phyloP scores from a whole-genome alignment of 2,113 vertebrate species.

The Oxyura jamaicensis region DNA sequence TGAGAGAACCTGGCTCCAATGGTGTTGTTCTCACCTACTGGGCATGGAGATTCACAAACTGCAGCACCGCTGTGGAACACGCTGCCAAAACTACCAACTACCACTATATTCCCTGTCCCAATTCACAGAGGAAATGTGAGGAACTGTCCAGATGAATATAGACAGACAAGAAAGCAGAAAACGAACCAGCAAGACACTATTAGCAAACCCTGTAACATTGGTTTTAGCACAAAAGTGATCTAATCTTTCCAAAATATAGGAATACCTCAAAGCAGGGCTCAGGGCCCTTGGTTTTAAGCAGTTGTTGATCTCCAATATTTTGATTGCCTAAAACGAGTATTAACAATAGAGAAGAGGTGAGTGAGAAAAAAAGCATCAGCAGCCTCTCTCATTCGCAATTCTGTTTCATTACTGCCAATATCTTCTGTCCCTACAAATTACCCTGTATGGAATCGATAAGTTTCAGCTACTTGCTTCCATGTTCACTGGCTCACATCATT shows the following conservation, averaged over 20 bases:
- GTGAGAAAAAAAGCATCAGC: not conserved
- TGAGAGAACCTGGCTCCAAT: not conserved
- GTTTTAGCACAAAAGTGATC: not conserved
- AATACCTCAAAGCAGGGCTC: not conserved
- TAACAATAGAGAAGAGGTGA: not conserved
- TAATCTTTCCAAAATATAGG: not conserved
- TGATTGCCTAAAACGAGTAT: not conserved
- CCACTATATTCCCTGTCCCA: not conserved
- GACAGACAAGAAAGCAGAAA: not conserved
- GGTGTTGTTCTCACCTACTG: not conserved
- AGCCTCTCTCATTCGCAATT: not conserved
- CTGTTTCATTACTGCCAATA: not conserved
- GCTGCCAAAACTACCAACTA: not conserved
- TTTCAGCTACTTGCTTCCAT: not conserved
- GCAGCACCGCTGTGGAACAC: not conserved
- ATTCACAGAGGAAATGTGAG: not conserved
- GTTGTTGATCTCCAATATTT: not conserved
- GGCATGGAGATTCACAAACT: not conserved
- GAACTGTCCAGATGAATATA: not conserved
- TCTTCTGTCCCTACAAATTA: not conserved
- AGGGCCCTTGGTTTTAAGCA: not conserved
- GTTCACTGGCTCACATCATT: not conserved
- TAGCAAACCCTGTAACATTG: not conserved
- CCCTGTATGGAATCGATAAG: not conserved
- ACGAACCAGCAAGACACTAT: not conserved